Evolutionary conservation across 23 tunicate species (phyloP).

Genomic region (Phallusia fumigata): DNA sequence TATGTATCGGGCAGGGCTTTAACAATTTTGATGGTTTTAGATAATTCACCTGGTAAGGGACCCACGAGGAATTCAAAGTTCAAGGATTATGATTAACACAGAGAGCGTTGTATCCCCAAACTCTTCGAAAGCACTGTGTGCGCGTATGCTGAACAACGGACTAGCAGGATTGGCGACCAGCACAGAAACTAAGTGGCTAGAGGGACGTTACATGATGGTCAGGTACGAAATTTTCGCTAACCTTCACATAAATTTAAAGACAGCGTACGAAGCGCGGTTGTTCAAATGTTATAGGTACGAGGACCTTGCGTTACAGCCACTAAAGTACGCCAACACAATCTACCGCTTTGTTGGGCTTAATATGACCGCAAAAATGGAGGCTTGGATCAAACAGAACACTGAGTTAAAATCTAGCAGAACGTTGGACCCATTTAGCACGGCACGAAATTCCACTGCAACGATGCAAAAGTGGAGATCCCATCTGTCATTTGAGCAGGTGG

Average conservation of each 20-base stretch:
- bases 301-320: slow-evolving; percentile 42
- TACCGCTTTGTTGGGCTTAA: slow-evolving; percentile 56
- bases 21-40: background rate
- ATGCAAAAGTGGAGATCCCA: slow-evolving; percentile 34
- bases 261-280: no score
- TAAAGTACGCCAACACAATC: slow-evolving; percentile 39
- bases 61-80: slow-evolving; percentile 2
- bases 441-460: slow-evolving; percentile 32
- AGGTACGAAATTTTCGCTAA: background rate
- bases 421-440: slow-evolving; percentile 34
- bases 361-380: slow-evolving; percentile 11
- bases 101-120: background rate
- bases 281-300: slow-evolving; percentile 43
- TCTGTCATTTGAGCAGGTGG: slow-evolving; percentile 14
- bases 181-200: background rate
- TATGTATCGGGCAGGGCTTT: no score
- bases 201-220: background rate
- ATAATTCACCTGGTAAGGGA: background rate
- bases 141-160: background rate
- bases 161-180: background rate
- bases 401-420: background rate
- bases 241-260: no score
- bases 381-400: slow-evolving; percentile 56
- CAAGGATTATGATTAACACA: background rate
- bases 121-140: background rate